A percentile compares a stretch with the other conserved stretches of the same genome.
phyloP scores from a whole-genome alignment of 2,113 vertebrate genomes.

The Clarias batrachus region DNA sequence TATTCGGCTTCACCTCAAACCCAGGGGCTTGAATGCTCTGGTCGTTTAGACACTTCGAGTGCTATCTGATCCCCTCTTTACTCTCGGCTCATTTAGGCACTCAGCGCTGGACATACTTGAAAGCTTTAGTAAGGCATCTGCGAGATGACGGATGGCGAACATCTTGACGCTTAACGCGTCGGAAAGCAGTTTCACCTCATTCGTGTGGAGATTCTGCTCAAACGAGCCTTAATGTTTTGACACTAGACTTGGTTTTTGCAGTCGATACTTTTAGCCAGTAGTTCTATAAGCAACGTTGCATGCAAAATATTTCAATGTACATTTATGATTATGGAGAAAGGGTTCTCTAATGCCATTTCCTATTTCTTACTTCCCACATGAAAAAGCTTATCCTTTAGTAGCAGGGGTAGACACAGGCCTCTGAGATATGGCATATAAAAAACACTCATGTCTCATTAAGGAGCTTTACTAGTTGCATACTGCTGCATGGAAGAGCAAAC shows the following conservation, averaged over 20 bases:
- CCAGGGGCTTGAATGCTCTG: not conserved
- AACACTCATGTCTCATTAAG: no score
- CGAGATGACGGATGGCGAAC: constrained; percentile 13
- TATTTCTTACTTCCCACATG: not conserved
- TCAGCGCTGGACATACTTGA: constrained; percentile 24
- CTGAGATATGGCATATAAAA: no score
- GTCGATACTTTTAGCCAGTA: no score
- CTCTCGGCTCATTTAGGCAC: constrained; percentile 24
- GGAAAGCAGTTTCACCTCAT: not conserved
- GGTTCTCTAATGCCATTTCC: not conserved
- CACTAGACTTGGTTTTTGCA: no score
- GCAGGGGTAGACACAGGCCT: no score
- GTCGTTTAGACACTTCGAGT: constrained; percentile 19
- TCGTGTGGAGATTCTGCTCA: not conserved
- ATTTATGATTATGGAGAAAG: not conserved
- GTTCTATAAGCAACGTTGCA: not conserved
- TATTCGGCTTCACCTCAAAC: constrained; percentile 39
- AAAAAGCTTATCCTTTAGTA: no score
- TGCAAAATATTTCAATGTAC: not conserved
- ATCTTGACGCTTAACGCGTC: not conserved
- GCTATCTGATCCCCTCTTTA: constrained; percentile 35
- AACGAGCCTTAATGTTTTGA: not conserved
- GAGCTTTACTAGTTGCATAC: no score
- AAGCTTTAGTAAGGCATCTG: not conserved
- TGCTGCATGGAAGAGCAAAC: no score